phyloP scores from a whole-genome alignment of 2,888 invertebrate species.

The Caenorhabditis imperialis region DNA sequence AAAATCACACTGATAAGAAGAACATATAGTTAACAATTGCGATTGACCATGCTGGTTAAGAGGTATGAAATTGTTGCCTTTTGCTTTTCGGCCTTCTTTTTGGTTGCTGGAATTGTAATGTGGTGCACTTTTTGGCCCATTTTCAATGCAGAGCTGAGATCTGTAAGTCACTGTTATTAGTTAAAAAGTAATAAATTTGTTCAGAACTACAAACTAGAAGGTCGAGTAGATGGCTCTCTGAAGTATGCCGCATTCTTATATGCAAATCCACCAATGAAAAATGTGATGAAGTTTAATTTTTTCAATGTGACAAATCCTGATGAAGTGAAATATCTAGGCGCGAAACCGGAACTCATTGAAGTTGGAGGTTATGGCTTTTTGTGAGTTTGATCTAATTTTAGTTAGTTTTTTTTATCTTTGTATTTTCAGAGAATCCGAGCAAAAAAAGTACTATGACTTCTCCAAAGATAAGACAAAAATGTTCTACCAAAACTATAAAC shows the following conservation, averaged over 20 bases:
- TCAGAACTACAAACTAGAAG: conserved; percentile 36
- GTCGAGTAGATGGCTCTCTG: conserved; percentile 30
- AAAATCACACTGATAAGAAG: conserved; percentile 28
- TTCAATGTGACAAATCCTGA: conserved; percentile 68
- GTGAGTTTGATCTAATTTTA: conserved; percentile 32
- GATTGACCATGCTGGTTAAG: conserved; percentile 26
- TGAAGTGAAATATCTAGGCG: conserved; percentile 61
- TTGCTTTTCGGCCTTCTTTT: conserved; percentile 12
- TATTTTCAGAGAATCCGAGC: conserved; percentile 64
- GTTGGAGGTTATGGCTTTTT: conserved; percentile 64
- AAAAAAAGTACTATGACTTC: conserved; percentile 63
- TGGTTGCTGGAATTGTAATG: conserved; percentile 23
- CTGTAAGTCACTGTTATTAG: conserved; percentile 8
- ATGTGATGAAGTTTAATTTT: conserved; percentile 62
- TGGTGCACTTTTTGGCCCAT: conserved; percentile 37
- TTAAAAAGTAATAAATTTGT: background rate
- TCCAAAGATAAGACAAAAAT: conserved; percentile 40
- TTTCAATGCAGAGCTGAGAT: conserved; percentile 26
- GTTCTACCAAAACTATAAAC: conserved; percentile 69
- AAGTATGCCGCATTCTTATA: conserved; percentile 42
- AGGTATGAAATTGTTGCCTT: conserved; percentile 26
- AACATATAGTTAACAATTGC: conserved; percentile 50
- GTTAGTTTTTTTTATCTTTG: background rate
- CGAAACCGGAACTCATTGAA: conserved; percentile 58
- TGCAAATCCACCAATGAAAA: conserved; percentile 50